Percentiles rank a stretch among this genome's conserved stretches.
These are phyloP conservation scores for Paraplagusia blochii DNA, from an alignment of 2,113 vertebrate species.

Conservation along the genomic window DNA sequence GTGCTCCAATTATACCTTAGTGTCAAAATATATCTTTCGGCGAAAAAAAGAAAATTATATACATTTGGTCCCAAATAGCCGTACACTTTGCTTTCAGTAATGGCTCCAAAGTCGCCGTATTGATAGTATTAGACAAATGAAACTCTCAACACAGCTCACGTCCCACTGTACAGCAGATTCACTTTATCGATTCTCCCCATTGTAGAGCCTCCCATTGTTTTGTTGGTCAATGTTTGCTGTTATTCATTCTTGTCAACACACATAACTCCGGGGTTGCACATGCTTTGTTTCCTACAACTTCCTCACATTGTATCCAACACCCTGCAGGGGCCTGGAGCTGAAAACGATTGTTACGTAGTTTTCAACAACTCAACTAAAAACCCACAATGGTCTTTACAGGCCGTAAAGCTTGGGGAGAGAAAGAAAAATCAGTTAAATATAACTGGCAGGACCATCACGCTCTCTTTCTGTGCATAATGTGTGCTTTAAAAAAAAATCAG, in stretches of 20 bases:
- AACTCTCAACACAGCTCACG: not conserved
- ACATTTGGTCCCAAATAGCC: too few species aligned
- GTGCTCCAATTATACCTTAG: too few species aligned
- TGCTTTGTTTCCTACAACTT: slow-evolving; percentile 43
- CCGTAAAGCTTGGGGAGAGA: slow-evolving; percentile 38
- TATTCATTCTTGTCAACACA: slow-evolving; percentile 25
- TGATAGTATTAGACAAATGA: not conserved
- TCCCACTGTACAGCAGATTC: not conserved
- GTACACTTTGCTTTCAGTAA: too few species aligned
- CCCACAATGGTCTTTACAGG: slow-evolving; percentile 60
- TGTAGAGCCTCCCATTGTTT: not conserved
- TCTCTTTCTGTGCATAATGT: slow-evolving; percentile 39
- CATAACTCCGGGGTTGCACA: slow-evolving; percentile 26
- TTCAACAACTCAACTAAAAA: slow-evolving; percentile 51
- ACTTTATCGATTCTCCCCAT: slow-evolving; percentile 1
- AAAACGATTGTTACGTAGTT: slow-evolving; percentile 48
- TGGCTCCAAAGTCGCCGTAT: not conserved
- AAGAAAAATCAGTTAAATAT: slow-evolving; percentile 54
- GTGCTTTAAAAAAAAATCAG: slow-evolving; percentile 40
- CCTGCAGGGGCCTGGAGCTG: slow-evolving; percentile 53
- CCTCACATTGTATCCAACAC: slow-evolving; percentile 37
- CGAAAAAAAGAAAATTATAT: too few species aligned
- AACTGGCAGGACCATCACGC: slow-evolving; percentile 23
- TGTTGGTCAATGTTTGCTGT: slow-evolving; percentile 1
- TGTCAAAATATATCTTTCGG: too few species aligned